Percentiles rank a stretch among this genome's conserved stretches.
These are phyloP conservation scores for Drosophila punjabiensis DNA, from an alignment of 1,140 invertebrate genomes.

Conservation along the genomic window DNA sequence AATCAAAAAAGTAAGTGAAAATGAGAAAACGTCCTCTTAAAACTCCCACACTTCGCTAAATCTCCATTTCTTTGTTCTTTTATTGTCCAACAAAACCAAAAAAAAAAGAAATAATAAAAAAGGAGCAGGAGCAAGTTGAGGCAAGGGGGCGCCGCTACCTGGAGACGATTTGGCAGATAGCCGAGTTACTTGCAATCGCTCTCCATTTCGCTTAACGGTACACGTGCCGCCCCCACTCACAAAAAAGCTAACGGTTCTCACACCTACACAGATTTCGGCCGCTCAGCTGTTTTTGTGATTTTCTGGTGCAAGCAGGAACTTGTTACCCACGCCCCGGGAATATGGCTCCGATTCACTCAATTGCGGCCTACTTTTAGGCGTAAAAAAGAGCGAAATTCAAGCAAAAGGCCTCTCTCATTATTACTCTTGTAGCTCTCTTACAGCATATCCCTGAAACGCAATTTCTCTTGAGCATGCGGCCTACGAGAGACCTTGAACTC, in stretches of 20 bases:
- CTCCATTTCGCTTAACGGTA: slow-evolving; percentile 39
- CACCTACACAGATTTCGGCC: slow-evolving; percentile 7
- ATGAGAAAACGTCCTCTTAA: neutral
- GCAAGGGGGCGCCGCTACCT: slow-evolving; percentile 28
- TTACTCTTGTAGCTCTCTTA: slow-evolving; percentile 10
- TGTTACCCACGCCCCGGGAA: slow-evolving; percentile 65
- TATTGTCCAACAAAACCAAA: slow-evolving; percentile 7
- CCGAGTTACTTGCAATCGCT: slow-evolving; percentile 39
- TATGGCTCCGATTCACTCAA: slow-evolving; percentile 55
- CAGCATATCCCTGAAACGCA: neutral
- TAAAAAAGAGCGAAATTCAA: slow-evolving; percentile 3
- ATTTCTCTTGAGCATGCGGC: slow-evolving; percentile 78
- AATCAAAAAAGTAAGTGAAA: slow-evolving; percentile 3
- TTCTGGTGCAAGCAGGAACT: slow-evolving; percentile 70
- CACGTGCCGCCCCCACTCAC: slow-evolving; percentile 41
- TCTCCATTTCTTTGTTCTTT: slow-evolving; percentile 7
- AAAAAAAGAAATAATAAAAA: neutral
- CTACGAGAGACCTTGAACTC: slow-evolving; percentile 83
- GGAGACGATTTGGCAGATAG: slow-evolving; percentile 42
- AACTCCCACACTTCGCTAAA: neutral
- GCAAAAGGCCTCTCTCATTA: slow-evolving; percentile 15
- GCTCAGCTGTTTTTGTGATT: slow-evolving; percentile 72
- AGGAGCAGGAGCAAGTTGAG: neutral
- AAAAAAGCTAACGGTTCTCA: slow-evolving; percentile 14
- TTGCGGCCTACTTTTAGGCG: slow-evolving; percentile 75